Conservation (phyloP, 2,797 vertebrate species). For the Geotrypetes seraphini region DNA sequence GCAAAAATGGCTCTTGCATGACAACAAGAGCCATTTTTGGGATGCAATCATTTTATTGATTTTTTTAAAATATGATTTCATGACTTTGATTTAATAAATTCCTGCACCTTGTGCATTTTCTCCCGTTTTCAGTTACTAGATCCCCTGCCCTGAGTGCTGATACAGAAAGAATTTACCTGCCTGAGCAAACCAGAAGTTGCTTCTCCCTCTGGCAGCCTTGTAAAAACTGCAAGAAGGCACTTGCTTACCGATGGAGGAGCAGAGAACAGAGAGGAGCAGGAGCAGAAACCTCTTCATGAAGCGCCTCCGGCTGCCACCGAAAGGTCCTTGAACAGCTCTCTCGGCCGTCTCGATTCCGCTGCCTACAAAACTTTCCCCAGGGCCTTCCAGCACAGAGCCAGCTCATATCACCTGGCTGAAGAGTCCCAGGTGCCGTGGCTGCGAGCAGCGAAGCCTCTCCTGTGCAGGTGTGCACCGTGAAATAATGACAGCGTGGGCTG, state of each 20-base stretch:
- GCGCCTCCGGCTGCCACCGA: not conserved
- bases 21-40: too few species aligned
- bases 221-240: not conserved
- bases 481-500: not conserved
- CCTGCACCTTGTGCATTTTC: too few species aligned
- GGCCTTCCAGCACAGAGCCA: not conserved
- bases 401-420: not conserved
- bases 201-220: not conserved
- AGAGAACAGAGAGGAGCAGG: conserved; percentile 4
- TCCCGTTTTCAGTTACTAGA: too few species aligned
- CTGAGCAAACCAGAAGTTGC: not conserved
- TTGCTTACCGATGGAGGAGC: conserved; percentile 26
- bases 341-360: conserved; percentile 5
- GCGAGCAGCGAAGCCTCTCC: too few species aligned
- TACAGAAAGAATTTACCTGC: too few species aligned
- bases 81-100: too few species aligned
- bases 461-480: too few species aligned
- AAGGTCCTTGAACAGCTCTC: not conserved
- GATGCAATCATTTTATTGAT: too few species aligned
- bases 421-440: rapidly evolving
- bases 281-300: conserved; percentile 31
- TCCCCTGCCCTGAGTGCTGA: too few species aligned
- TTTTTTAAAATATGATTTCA: too few species aligned
- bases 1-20: too few species aligned
- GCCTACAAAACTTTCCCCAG: not conserved